Evolutionary conservation across 2,797 vertebrate genomes (phyloP), one percentile per base, ranked within the genome.

Genomic region (Heliangelus exortis): DNA sequence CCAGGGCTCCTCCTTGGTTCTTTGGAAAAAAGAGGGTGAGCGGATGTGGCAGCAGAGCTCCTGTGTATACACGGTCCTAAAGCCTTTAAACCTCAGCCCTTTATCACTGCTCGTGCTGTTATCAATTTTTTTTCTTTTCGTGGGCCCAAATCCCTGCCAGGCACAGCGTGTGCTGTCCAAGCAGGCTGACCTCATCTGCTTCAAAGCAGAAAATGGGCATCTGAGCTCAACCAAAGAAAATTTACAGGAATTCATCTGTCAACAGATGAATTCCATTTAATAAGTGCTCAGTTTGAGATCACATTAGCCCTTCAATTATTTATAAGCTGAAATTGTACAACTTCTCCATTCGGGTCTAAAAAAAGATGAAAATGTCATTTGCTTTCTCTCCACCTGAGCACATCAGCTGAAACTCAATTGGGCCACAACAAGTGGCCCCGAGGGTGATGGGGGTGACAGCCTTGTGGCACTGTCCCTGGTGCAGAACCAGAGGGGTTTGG

Each of bases 221-320:
- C 78, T 94, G 93, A 96, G 91, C 92, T 96, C 96, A 94, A 89
- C 41, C 71, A 62, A 82, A 89, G 93, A 95, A 94, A 96, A 96
- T 95, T 93, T 95, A 95, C 96, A 95, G 96, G 96, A 96, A 96
- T 96, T 91, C 92, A 90, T 95, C 91, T 93, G 94, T 95, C 95
- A 92, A 92, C 93, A 90, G 93, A n/a, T n/a, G 89, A 91, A 96
- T 95, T 95, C 95, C 93, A 96, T 96, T 92, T 94, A 95, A 96
- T 95, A 96, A 96, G 91, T 61, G 86, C 94, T 92, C 92, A 13
- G 92, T 96, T 95, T 94, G 96, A 97, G 92, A 91, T 92, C 91
- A 31, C 92, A 92, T 95, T 93, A 96, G 87, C 6, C 87, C 87
- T 84, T 94, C 92, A 90, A 95, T 96, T 97, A 97, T 96, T 96